Evolutionary conservation across 64 coral and sea anemone species (phyloP).

Genomic region (Montipora capricornis): DNA sequence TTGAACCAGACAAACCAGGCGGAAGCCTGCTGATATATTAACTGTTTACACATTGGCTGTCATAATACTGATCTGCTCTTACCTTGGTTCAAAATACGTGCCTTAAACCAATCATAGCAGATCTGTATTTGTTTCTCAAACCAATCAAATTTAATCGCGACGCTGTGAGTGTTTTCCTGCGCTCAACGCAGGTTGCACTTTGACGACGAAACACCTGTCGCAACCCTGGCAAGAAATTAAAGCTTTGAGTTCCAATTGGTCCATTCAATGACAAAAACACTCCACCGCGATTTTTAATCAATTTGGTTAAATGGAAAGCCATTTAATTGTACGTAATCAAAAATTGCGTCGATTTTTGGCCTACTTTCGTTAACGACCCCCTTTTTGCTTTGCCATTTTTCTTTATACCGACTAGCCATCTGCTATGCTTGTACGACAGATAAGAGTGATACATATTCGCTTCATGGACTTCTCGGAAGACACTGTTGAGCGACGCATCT

Average conservation of each 20-base stretch:
- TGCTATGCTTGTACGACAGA: conserved; percentile 36
- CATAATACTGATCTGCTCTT: neutral
- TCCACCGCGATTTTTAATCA: no score
- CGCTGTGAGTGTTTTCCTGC: neutral
- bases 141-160: neutral
- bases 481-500: conserved; percentile 66
- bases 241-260: neutral
- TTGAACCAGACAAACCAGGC: neutral
- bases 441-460: conserved; percentile 76
- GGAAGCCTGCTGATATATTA: neutral
- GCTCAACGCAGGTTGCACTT: neutral
- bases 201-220: neutral
- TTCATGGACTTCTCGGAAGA: conserved; percentile 72
- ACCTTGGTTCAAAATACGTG: neutral
- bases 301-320: neutral
- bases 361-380: conserved; percentile 38
- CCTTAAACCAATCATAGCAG: neutral
- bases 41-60: neutral
- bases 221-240: no score
- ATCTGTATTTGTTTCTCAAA: neutral
- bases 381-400: conserved; percentile 76
- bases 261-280: no score
- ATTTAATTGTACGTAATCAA: conserved; percentile 44
- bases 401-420: conserved; percentile 78
- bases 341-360: conserved; percentile 90